Base-by-base conservation (phyloP, 2,797 vertebrate species). In the Pangasius mekongensis region DNA sequence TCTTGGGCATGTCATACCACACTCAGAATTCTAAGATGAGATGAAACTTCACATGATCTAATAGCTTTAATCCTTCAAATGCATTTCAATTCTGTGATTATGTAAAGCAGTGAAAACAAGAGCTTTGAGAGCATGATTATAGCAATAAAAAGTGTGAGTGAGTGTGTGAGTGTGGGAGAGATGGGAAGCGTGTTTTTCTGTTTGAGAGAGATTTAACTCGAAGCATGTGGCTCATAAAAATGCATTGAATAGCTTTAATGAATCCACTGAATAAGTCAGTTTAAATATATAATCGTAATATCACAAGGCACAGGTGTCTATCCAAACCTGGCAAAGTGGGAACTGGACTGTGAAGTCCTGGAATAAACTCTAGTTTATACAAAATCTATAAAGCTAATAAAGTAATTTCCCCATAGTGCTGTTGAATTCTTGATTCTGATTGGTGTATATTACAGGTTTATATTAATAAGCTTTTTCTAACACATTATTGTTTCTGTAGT, bases 41-140 rank as follows among this genome's bases (percentile, higher is more conserved):
- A 91, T 83, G 85, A 76, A 86, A 87, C 83, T 82, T 52, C n/a
- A 58, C 56, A 71, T 87, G 86, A 88, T 82, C 81, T 77, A 54
- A 80, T 66, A 78, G 73, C 82, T 80, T 54, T 88, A 88, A 88
- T 88, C 74, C 67, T 84, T 74, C 87, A 86, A 90, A 86, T 43
- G 81, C 89, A 86, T 89, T 83, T 86, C 52, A 87, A 85, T 88
- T 89, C 74, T 83, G 69, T 84, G 81, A 81, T 82, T 66, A 69
- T 80, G 84, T 83, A 87, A 85, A 85, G 36, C 24, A 85, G 49
- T 9, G 27, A 69, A 56, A 58, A 85, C 54, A 54, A 78, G 54
- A 74, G 69, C 76, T 81, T 43, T 36, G 62, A 49, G 62, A 67
- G 82, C n/a, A 64, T 52, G 67, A 83, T 58, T 60, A 64, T 22